Percentiles rank a stretch among this genome's conserved stretches.
phyloP scores from a whole-genome alignment of 2,113 vertebrate species.

The Anolis carolinensis region DNA sequence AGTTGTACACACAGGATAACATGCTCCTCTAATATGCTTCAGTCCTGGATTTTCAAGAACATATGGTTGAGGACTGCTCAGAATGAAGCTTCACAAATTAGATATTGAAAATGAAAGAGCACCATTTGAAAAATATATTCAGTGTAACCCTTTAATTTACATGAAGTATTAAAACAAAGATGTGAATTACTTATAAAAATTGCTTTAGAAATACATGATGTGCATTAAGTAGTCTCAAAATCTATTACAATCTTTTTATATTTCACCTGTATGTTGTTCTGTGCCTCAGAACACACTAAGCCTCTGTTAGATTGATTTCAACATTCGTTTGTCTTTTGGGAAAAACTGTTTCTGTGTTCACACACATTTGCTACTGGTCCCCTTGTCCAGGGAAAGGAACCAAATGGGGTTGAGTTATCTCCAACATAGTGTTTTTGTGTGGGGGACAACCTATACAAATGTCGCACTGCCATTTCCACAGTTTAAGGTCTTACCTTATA shows the following conservation, averaged over 20 bases:
- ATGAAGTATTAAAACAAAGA: neutral
- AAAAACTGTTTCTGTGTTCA: conserved; percentile 9
- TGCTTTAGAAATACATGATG: accelerated
- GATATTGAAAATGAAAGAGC: neutral
- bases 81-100: neutral
- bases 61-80: neutral
- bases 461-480: neutral
- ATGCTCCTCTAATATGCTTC: neutral
- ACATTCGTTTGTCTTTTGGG: conserved; percentile 17
- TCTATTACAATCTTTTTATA: neutral
- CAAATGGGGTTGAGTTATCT: neutral
- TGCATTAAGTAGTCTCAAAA: conserved; percentile 11
- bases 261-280: neutral
- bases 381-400: neutral
- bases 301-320: conserved; percentile 38
- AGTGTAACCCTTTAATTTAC: neutral
- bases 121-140: neutral
- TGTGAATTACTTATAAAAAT: neutral
- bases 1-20: neutral
- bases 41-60: neutral
- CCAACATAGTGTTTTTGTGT: accelerated
- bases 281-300: conserved; percentile 26
- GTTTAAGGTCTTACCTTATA: neutral
- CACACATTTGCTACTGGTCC: conserved; percentile 3
- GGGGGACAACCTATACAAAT: neutral